Conservation (phyloP, 1,140 invertebrate genomes). For the Eupeodes corollae region DNA sequence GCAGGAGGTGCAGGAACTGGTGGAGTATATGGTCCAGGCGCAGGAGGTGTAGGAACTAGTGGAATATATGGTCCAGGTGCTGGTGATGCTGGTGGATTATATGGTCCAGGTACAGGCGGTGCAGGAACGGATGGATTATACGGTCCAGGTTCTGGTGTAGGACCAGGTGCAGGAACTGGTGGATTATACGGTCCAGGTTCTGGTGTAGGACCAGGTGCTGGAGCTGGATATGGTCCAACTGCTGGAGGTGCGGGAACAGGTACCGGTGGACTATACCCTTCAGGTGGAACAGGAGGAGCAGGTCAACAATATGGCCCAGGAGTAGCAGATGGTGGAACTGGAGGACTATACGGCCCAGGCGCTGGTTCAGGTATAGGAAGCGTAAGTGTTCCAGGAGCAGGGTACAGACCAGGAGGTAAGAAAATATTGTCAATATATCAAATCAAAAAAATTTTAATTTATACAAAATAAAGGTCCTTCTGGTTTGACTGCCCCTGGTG, state of each 20-base stretch:
- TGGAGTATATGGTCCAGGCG: constrained; percentile 2
- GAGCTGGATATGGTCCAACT: constrained; percentile 4
- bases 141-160: constrained; percentile 6
- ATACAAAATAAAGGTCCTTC: not conserved
- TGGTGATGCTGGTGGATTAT: too few relatives aligned
- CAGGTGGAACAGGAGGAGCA: not conserved
- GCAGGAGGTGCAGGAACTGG: constrained; percentile 3
- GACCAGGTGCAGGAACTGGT: not conserved
- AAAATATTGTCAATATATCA: not conserved
- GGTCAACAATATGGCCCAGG: not conserved
- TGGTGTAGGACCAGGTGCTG: constrained; percentile 1
- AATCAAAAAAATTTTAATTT: not conserved
- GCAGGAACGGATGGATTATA: not conserved
- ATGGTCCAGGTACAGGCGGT: not conserved
- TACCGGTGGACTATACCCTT: constrained; percentile 6
- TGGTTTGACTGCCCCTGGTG: not conserved
- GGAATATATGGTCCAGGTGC: constrained; percentile 1
- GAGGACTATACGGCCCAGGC: not conserved
- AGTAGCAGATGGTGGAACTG: not conserved
- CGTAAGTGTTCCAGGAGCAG: constrained; percentile 6
- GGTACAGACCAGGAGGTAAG: too few relatives aligned
- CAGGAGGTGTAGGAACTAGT: constrained; percentile 1
- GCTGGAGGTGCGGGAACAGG: constrained; percentile 6
- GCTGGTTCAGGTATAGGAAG: constrained; percentile 8
- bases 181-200: not conserved